Evolutionary conservation across 2,113 vertebrate genomes (phyloP).

Genomic region (Litocranius walleri): DNA sequence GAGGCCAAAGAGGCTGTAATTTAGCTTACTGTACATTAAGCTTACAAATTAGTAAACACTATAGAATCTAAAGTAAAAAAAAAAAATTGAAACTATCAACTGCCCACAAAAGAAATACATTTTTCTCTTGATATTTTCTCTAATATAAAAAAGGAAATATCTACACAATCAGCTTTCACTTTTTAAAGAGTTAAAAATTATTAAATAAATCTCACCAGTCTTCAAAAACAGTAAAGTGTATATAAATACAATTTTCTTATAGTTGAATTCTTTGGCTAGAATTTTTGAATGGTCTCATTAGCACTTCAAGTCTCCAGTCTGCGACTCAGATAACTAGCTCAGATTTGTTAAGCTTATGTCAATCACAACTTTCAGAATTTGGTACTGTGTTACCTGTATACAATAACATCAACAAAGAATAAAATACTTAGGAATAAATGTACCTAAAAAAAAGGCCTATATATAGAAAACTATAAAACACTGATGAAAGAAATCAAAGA

Average conservation of each 20-base stretch:
- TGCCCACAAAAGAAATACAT: slow-evolving; percentile 25
- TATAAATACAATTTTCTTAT: slow-evolving; percentile 52
- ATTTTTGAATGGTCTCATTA: slow-evolving; percentile 58
- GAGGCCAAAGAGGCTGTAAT: slow-evolving; percentile 4
- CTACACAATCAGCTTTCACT: slow-evolving; percentile 42
- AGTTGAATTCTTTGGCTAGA: slow-evolving; percentile 59
- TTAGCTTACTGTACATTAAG: neutral
- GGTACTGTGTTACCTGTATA: slow-evolving; percentile 20
- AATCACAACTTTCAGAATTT: slow-evolving; percentile 51
- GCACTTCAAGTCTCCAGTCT: slow-evolving; percentile 65
- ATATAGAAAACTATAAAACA: too few species aligned
- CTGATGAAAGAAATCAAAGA: too few species aligned
- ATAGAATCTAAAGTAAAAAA: too few species aligned
- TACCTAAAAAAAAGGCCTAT: too few species aligned
- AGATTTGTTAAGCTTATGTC: slow-evolving; percentile 43
- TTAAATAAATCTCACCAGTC: slow-evolving; percentile 70
- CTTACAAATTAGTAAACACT: slow-evolving; percentile 26
- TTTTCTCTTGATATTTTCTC: slow-evolving; percentile 64
- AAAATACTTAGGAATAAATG: too few species aligned
- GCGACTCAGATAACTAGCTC: slow-evolving; percentile 57
- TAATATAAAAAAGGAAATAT: slow-evolving; percentile 57
- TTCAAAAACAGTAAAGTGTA: slow-evolving; percentile 63
- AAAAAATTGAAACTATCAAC: slow-evolving; percentile 46
- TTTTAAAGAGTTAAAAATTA: slow-evolving; percentile 54
- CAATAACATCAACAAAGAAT: neutral